Conservation (phyloP, 1,140 invertebrate genomes). For the Bombus balteatus region DNA sequence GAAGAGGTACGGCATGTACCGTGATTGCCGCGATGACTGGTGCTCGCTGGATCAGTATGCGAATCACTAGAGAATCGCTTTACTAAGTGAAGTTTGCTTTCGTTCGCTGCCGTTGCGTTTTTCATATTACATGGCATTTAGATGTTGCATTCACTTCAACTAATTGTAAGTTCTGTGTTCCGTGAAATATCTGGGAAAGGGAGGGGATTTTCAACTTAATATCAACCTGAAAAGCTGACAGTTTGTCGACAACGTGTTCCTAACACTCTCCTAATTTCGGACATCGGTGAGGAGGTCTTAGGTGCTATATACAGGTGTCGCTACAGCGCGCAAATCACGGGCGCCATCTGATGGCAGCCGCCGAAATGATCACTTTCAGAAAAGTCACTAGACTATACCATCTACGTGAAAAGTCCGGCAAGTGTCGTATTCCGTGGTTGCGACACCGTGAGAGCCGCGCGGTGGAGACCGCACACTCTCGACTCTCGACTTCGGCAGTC, state of each 20-base stretch:
- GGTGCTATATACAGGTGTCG: no score
- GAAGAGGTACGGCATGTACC: no score
- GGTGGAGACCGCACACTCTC: constrained; percentile 53
- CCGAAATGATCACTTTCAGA: neutral
- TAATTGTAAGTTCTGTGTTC: neutral
- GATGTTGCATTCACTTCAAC: neutral
- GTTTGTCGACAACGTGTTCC: neutral
- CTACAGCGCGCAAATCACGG: accelerated
- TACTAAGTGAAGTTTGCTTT: neutral
- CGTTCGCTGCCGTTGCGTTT: neutral
- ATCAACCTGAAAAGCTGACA: neutral
- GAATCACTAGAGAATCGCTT: neutral
- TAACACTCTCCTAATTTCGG: accelerated
- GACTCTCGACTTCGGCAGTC: constrained; percentile 49
- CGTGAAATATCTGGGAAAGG: no score
- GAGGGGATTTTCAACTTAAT: neutral
- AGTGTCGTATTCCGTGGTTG: constrained; percentile 11
- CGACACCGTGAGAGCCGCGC: constrained; percentile 43
- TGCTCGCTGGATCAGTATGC: no score
- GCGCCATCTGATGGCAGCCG: neutral
- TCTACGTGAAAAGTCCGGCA: neutral
- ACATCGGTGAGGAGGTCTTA: neutral
- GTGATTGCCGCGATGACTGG: no score
- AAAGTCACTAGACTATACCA: neutral
- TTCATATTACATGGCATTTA: neutral